A percentile compares a stretch with the other conserved stretches of the same genome.
phyloP scores from a whole-genome alignment of 2,888 invertebrate genomes.

The Tholera decimalis region DNA sequence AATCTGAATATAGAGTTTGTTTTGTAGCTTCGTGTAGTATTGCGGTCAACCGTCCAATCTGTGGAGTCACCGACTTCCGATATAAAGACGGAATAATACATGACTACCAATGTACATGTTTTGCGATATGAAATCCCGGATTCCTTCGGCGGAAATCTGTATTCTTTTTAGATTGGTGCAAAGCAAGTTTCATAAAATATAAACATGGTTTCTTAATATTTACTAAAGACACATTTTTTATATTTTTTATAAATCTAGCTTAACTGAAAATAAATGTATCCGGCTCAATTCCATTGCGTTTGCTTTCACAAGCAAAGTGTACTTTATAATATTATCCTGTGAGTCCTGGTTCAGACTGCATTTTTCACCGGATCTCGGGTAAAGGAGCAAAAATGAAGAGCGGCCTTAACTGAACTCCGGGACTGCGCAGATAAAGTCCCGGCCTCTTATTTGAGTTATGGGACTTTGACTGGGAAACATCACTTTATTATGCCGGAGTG shows the following conservation, averaged over 20 bases:
- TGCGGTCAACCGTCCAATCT: slow-evolving; percentile 50
- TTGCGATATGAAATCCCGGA: slow-evolving; percentile 14
- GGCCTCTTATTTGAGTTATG: slow-evolving; percentile 79
- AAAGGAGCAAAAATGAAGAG: slow-evolving; percentile 77
- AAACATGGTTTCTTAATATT: neutral
- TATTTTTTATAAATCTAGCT: slow-evolving; percentile 46
- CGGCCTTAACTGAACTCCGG: slow-evolving; percentile 73
- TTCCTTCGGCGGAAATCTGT: slow-evolving; percentile 2
- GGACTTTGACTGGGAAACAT: slow-evolving; percentile 69
- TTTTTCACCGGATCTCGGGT: slow-evolving; percentile 75
- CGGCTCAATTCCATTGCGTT: slow-evolving; percentile 61
- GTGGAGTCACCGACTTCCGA: slow-evolving; percentile 33
- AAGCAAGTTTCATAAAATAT: neutral
- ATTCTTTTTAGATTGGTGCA: neutral
- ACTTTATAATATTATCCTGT: slow-evolving; percentile 76
- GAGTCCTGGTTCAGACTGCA: slow-evolving; percentile 71
- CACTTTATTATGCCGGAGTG: slow-evolving; percentile 62
- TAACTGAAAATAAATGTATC: slow-evolving; percentile 67
- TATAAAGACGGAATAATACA: slow-evolving; percentile 51
- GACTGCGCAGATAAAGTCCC: slow-evolving; percentile 78
- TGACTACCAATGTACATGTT: slow-evolving; percentile 26
- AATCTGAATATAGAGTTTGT: slow-evolving; percentile 29
- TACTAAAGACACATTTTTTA: neutral
- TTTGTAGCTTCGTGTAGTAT: slow-evolving; percentile 34
- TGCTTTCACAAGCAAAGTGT: slow-evolving; percentile 73